Percentiles rank a stretch among this genome's conserved stretches.
These are phyloP conservation scores for Pangasius krempfi DNA, from an alignment of 2,797 vertebrate species.

Conservation along the genomic window DNA sequence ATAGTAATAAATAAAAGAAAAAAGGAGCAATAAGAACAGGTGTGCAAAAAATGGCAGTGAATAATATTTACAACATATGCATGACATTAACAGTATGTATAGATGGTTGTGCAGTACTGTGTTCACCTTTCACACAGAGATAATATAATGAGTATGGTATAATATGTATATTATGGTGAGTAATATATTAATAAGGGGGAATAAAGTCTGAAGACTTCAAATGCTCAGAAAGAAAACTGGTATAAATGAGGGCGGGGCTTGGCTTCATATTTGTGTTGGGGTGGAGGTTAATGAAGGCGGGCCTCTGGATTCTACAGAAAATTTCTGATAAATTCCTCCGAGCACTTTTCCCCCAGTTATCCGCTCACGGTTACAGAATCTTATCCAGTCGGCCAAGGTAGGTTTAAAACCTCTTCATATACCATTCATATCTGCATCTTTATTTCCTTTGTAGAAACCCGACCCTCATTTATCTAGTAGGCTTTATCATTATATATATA, in stretches of 20 bases:
- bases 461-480: background rate
- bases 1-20: too few relatives aligned
- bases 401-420: background rate
- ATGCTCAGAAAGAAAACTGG: background rate
- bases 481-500: background rate
- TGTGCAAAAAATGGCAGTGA: too few relatives aligned
- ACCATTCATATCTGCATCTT: background rate
- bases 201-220: background rate
- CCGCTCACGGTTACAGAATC: too few relatives aligned
- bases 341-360: too few relatives aligned
- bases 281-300: background rate
- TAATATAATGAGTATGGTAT: too few relatives aligned
- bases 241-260: background rate
- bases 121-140: too few relatives aligned
- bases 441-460: background rate
- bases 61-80: too few relatives aligned
- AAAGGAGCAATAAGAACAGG: too few relatives aligned
- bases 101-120: too few relatives aligned
- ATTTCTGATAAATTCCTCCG: background rate
- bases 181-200: too few relatives aligned
- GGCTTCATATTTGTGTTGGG: background rate
- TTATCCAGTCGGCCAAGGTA: conserved; percentile 1
- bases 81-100: too few relatives aligned
- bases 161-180: too few relatives aligned
- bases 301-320: background rate